Evolutionary conservation across 2,888 invertebrate genomes (phyloP).

Genomic region (Heliconius erato): DNA sequence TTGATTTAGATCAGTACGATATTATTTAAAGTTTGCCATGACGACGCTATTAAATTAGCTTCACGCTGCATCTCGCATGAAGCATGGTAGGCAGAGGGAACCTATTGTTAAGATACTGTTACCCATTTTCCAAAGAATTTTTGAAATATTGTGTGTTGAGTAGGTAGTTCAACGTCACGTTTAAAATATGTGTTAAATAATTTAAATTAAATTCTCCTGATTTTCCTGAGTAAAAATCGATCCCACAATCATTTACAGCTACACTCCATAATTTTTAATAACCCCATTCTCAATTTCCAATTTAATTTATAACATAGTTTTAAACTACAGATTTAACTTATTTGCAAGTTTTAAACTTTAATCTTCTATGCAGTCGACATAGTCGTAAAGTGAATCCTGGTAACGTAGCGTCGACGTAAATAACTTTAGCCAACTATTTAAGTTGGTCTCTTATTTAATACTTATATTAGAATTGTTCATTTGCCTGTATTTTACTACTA

Average conservation of each 20-base stretch:
- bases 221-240: too few relatives aligned
- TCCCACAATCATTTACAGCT: too few relatives aligned
- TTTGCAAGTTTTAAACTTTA: constrained; percentile 4
- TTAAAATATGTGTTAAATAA: too few relatives aligned
- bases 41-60: too few relatives aligned
- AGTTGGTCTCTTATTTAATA: background rate
- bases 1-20: too few relatives aligned
- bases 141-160: too few relatives aligned
- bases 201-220: too few relatives aligned
- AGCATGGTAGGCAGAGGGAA: background rate
- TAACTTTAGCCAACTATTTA: constrained; percentile 3
- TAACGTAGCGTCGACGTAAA: background rate
- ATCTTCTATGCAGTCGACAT: background rate
- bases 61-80: background rate
- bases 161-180: too few relatives aligned
- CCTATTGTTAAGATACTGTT: background rate
- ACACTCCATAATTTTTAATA: too few relatives aligned
- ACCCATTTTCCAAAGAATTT: background rate
- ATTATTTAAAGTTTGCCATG: too few relatives aligned
- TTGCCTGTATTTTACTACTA: background rate
- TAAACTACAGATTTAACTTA: background rate
- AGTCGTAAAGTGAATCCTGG: constrained; percentile 12
- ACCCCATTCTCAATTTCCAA: constrained; percentile 2
- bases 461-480: background rate
- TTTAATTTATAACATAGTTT: constrained; percentile 3